Percentiles rank a stretch among this genome's conserved stretches.
phyloP scores from a whole-genome alignment of 2,113 vertebrate genomes.

The Oryzias celebensis region DNA sequence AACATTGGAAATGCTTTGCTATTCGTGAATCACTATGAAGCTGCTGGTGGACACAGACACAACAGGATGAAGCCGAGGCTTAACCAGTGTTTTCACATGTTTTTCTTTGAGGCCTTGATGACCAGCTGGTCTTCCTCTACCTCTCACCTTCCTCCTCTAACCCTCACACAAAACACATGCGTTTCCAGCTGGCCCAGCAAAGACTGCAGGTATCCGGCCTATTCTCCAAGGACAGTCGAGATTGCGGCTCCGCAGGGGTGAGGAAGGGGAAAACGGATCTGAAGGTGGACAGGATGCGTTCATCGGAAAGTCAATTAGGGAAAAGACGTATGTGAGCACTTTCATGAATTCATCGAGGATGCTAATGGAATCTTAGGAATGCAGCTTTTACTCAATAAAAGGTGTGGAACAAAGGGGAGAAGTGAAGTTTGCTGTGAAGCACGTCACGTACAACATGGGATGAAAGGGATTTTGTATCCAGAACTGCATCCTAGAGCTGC shows the following conservation, averaged over 20 bases:
- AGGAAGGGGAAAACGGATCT: constrained; percentile 62
- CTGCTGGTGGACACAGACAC: constrained; percentile 55
- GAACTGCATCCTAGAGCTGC: not conserved
- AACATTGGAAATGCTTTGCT: constrained; percentile 18
- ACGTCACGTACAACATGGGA: constrained; percentile 51
- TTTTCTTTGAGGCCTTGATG: constrained; percentile 49
- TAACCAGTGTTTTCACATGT: constrained; percentile 47
- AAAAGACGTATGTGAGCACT: constrained; percentile 43
- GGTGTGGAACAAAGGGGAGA: constrained; percentile 42
- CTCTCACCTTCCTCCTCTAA: constrained; percentile 56
- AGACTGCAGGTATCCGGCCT: constrained; percentile 74
- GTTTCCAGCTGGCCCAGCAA: constrained; percentile 47
- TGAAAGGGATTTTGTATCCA: not conserved
- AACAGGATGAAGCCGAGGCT: constrained; percentile 61
- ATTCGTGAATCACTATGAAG: constrained; percentile 26
- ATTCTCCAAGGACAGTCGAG: constrained; percentile 66
- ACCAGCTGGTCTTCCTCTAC: constrained; percentile 59
- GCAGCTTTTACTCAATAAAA: constrained; percentile 39
- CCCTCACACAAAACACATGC: constrained; percentile 33
- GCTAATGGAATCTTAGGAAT: constrained; percentile 56
- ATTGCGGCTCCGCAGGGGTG: constrained; percentile 44
- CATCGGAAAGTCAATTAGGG: constrained; percentile 63
- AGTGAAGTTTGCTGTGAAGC: constrained; percentile 18
- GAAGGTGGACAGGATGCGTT: constrained; percentile 64
- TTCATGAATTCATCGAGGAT: constrained; percentile 49